Percentiles rank a stretch among this genome's conserved stretches.
Evolutionary conservation across 2,888 invertebrate genomes (phyloP).

Genomic region (Antheraea yamamai): DNA sequence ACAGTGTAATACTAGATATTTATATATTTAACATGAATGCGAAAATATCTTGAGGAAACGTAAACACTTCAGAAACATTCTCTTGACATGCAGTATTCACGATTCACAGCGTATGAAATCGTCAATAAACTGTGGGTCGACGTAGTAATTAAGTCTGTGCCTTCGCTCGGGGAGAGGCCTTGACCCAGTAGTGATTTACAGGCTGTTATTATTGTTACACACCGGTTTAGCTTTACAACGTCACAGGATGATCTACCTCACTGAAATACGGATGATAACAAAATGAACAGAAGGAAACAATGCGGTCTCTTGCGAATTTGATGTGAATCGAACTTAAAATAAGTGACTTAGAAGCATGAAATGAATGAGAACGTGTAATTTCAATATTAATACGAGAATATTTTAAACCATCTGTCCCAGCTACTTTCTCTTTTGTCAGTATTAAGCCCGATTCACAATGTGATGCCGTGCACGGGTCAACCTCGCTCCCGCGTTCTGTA

Average conservation of each 20-base stretch:
- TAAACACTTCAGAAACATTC: background rate
- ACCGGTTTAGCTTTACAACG: background rate
- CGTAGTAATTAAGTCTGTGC: background rate
- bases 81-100: background rate
- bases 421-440: too few species aligned
- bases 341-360: too few species aligned
- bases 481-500: too few species aligned
- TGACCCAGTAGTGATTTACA: background rate
- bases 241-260: background rate
- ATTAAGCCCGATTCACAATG: too few species aligned
- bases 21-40: background rate
- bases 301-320: too few species aligned
- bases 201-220: background rate
- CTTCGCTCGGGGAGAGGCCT: background rate
- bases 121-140: background rate
- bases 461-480: too few species aligned
- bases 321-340: too few species aligned
- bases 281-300: background rate
- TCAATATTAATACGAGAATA: too few species aligned
- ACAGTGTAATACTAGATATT: background rate
- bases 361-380: too few species aligned
- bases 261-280: too few species aligned
- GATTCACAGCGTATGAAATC: background rate
- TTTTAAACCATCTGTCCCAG: too few species aligned
- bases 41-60: background rate